Percentiles rank a stretch among this genome's conserved stretches.
Evolutionary conservation across 1,140 invertebrate species (phyloP).

Genomic region (Plutomurus gul): DNA sequence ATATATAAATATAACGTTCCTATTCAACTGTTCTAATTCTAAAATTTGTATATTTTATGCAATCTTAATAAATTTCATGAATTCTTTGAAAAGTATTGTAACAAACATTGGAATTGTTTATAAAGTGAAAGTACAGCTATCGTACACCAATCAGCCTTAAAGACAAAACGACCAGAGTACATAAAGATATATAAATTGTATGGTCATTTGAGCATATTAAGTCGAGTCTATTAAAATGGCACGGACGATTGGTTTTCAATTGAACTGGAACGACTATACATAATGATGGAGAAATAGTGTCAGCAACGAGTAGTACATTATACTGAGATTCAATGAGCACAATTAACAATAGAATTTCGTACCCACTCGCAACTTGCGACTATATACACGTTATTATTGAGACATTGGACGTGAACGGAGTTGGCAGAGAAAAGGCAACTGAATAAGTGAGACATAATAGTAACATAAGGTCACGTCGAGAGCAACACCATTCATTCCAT

Average conservation of each 20-base stretch:
- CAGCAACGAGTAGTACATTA: not conserved
- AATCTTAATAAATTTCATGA: too few species aligned
- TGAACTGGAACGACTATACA: not conserved
- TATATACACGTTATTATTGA: not conserved
- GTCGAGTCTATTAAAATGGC: constrained; percentile 14
- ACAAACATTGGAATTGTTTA: too few species aligned
- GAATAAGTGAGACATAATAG: constrained; percentile 10
- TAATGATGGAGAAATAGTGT: constrained; percentile 11
- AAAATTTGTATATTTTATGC: too few species aligned
- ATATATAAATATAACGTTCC: too few species aligned
- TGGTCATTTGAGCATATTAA: not conserved
- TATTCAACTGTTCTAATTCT: too few species aligned
- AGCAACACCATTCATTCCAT: not conserved
- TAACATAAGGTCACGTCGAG: not conserved
- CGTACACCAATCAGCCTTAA: too few species aligned
- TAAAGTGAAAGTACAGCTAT: too few species aligned
- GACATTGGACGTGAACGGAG: not conserved
- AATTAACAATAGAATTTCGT: not conserved
- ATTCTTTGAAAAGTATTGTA: too few species aligned
- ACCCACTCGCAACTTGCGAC: not conserved
- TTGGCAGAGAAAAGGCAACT: not conserved
- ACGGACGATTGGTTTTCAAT: not conserved
- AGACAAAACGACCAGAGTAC: too few species aligned
- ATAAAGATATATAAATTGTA: too few species aligned
- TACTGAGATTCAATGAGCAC: not conserved